Base-by-base conservation (phyloP, 1,140 invertebrate species). In the Nasonia giraulti region DNA sequence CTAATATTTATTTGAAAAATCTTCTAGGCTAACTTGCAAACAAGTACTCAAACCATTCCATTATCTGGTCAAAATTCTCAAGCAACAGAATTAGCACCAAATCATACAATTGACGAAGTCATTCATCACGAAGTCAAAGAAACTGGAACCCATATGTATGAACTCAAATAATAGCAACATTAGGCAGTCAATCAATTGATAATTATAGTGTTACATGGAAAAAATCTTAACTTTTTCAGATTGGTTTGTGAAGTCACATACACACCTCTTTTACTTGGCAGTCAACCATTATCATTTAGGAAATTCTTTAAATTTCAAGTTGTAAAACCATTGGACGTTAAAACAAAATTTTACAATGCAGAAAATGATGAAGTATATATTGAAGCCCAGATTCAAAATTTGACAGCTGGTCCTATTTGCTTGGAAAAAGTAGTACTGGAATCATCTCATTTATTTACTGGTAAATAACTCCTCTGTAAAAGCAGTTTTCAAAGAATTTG, bases 271-370 rank as follows among this genome's bases (percentile, higher is more conserved):
- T 95, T 95, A 79, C 93, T 95, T 82, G 94, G 94, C 82, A 96
- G 96, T 86, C 95, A 96, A 88, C 93, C 96, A 78, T 94, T 95
- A 86, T 96, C 95, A n/a, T 96, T 99, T 91, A 95, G 97, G 89
- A 99, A 99, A 92, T 99, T 98, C 92, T 99, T 99, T 91, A 99
- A 99, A 94, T 99, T 99, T 93, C 97, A 99, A 95, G 99, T 99
- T 0, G 95, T 98, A 85, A 99, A 99, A 91, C 99, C 99, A 69
- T 93, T 99, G 17, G 98, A 99, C 95, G 98, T 99, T 0, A 99
- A 99, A 93, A 99, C 98, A 5, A 99, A 99, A 91, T 99, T 99
- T 92, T 99, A 98, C 91, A 99, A 98, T 95, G 97, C 97, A 23
- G 98, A 99, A 95, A 96, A 97, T 85, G 98, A 99, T 95, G 98